Evolutionary conservation across 2,113 vertebrate genomes (phyloP).

Genomic region (Noctilio leporinus): DNA sequence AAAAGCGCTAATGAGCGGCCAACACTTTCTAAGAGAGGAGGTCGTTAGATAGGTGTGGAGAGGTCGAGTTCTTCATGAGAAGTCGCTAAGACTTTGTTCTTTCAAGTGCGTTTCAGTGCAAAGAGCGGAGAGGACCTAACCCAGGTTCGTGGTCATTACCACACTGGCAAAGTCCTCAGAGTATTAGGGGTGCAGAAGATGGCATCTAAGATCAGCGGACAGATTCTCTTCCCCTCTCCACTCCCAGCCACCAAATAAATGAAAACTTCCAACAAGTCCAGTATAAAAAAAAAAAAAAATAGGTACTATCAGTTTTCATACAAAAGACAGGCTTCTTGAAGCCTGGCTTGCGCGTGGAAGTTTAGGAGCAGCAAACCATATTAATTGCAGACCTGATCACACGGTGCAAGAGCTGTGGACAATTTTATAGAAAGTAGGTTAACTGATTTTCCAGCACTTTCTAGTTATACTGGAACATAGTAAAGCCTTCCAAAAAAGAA

Average conservation of each 20-base stretch:
- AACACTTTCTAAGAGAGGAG: background rate
- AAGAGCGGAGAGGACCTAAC: background rate
- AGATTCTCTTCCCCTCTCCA: background rate
- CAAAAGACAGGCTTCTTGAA: conserved; percentile 62
- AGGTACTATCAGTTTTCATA: background rate
- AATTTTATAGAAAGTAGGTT: conserved; percentile 80
- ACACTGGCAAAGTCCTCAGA: conserved; percentile 26
- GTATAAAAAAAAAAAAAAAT: background rate
- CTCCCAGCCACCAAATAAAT: background rate
- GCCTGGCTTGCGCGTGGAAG: conserved; percentile 55
- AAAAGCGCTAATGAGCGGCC: background rate
- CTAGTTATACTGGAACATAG: conserved; percentile 73
- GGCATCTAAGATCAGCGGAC: background rate
- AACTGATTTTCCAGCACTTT: conserved; percentile 82
- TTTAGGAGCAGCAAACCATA: conserved; percentile 66
- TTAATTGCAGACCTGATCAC: conserved; percentile 44
- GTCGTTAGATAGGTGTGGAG: background rate
- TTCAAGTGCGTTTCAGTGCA: background rate
- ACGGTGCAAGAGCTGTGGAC: conserved; percentile 64
- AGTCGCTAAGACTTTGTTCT: background rate
- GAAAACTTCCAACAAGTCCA: background rate
- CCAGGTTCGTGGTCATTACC: background rate
- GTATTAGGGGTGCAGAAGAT: conserved; percentile 2
- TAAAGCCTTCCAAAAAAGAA: conserved; percentile 68
- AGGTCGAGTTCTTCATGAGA: background rate